These are phyloP conservation scores for Diorhabda elongata DNA, from an alignment of 1,140 invertebrate species.

Conservation along the genomic window DNA sequence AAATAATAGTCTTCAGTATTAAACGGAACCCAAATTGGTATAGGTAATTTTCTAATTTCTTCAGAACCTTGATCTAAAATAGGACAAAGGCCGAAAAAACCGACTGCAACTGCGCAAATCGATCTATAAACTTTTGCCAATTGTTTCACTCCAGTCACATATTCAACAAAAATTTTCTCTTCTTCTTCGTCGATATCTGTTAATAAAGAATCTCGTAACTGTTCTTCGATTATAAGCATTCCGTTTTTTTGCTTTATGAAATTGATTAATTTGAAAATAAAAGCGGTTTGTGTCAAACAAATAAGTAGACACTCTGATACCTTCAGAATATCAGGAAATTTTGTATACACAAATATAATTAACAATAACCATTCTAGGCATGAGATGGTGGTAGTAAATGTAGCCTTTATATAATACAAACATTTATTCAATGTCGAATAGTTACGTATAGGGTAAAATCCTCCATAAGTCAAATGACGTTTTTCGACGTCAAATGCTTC, in stretches of 20 bases:
- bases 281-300: slow-evolving; percentile 19
- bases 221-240: slow-evolving; percentile 17
- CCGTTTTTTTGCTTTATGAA: slow-evolving; percentile 10
- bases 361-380: not conserved
- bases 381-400: not conserved
- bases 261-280: slow-evolving; percentile 17
- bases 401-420: not conserved
- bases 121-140: slow-evolving; percentile 13
- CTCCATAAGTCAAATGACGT: not conserved
- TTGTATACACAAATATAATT: not conserved
- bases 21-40: slow-evolving; percentile 20
- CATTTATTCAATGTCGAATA: not conserved
- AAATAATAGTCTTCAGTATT: slow-evolving; percentile 15
- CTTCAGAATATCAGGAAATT: slow-evolving; percentile 15
- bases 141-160: slow-evolving; percentile 3
- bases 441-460: not conserved
- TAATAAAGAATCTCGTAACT: slow-evolving; percentile 14
- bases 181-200: slow-evolving; percentile 10
- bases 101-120: slow-evolving; percentile 7
- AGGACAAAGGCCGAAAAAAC: slow-evolving; percentile 18
- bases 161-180: slow-evolving; percentile 10
- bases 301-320: slow-evolving; percentile 15
- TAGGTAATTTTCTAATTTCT: slow-evolving; percentile 7
- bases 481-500: slow-evolving; percentile 2
- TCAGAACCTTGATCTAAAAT: slow-evolving; percentile 13